Conservation (phyloP, 2,888 invertebrate genomes). For the Cerceris ruficornis region DNA sequence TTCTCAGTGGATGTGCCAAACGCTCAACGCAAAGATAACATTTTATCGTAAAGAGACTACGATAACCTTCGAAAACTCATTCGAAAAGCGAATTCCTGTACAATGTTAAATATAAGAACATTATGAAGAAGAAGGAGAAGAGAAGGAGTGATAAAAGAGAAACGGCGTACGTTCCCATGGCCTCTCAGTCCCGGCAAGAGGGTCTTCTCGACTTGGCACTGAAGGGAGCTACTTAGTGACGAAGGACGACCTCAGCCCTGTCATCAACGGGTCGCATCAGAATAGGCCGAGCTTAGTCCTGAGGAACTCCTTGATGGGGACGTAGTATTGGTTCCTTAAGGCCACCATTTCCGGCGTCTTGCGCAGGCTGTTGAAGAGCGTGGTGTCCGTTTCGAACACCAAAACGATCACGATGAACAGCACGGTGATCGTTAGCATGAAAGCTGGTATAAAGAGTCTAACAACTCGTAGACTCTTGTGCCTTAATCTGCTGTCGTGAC, state of each 20-base stretch:
- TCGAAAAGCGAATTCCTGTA: neutral
- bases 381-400: slow-evolving; percentile 91
- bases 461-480: slow-evolving; percentile 82
- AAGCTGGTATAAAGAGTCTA: slow-evolving; percentile 90
- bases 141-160: slow-evolving; percentile 13
- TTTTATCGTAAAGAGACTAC: too few relatives aligned
- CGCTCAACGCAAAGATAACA: too few relatives aligned
- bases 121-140: slow-evolving; percentile 16
- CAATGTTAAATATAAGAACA: neutral
- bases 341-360: slow-evolving; percentile 90
- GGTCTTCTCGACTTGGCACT: slow-evolving; percentile 67
- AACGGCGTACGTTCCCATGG: slow-evolving; percentile 33
- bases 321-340: slow-evolving; percentile 91
- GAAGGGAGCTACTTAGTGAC: slow-evolving; percentile 64
- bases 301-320: slow-evolving; percentile 91
- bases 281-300: slow-evolving; percentile 86
- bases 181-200: slow-evolving; percentile 37
- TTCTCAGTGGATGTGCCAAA: too few relatives aligned
- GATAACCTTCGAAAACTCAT: too few relatives aligned
- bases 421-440: slow-evolving; percentile 88
- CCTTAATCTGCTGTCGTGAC: slow-evolving; percentile 62
- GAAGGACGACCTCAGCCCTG: slow-evolving; percentile 56
- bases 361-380: slow-evolving; percentile 86
- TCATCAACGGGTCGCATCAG: slow-evolving; percentile 81
- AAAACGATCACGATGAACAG: slow-evolving; percentile 87